A percentile compares a stretch with the other conserved stretches of the same genome.
These are phyloP conservation scores for Charadrius vociferus DNA, from an alignment of 2,113 vertebrate species.

Conservation along the genomic window DNA sequence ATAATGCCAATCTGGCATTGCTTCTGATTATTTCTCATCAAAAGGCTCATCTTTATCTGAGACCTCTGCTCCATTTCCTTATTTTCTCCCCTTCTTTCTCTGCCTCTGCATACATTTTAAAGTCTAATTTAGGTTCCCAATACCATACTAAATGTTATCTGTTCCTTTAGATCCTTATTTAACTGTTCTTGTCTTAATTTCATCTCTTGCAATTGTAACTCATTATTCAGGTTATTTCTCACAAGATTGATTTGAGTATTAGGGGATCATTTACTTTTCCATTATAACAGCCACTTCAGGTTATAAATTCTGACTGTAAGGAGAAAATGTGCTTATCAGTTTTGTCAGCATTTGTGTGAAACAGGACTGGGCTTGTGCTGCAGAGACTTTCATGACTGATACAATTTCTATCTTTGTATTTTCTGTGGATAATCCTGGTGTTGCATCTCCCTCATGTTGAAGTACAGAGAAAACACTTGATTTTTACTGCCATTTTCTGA, in stretches of 20 bases:
- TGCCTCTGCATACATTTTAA: constrained; percentile 24
- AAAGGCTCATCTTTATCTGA: constrained; percentile 44
- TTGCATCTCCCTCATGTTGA: background rate
- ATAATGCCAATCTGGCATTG: constrained; percentile 15
- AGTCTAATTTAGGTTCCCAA: constrained; percentile 45
- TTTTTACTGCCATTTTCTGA: background rate
- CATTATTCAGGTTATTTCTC: constrained; percentile 75
- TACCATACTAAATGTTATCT: constrained; percentile 32
- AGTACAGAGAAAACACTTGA: background rate
- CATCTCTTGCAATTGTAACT: constrained; percentile 63
- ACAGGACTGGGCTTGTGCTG: background rate
- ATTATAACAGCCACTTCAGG: constrained; percentile 69
- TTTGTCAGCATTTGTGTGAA: constrained; percentile 54
- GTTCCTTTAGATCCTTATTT: constrained; percentile 33
- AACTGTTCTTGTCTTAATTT: constrained; percentile 72
- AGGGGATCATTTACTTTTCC: constrained; percentile 70
- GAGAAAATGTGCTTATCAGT: constrained; percentile 61
- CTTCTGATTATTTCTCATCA: constrained; percentile 58
- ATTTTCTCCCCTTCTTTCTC: background rate
- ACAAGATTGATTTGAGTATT: constrained; percentile 75
- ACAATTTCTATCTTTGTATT: background rate
- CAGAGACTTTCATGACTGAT: background rate
- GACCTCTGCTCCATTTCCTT: background rate
- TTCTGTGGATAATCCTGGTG: background rate
- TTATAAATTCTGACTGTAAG: constrained; percentile 65